A percentile compares a stretch with the other conserved stretches of the same genome.
Conservation (phyloP, 2,797 vertebrate genomes). For the Scleropages formosus region DNA sequence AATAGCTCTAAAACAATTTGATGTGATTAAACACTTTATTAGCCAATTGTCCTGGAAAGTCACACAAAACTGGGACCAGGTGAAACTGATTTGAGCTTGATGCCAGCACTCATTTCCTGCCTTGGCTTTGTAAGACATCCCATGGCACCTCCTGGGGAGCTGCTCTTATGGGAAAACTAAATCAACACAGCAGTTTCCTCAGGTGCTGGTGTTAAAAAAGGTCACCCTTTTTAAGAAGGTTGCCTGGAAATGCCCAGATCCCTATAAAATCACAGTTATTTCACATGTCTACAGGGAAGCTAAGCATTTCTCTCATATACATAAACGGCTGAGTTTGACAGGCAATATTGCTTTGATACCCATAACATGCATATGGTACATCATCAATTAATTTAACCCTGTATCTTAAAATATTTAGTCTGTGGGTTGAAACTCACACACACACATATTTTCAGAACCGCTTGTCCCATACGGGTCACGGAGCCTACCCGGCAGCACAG, state of each 20-base stretch:
- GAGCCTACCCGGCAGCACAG: too few species aligned
- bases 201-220: conserved; percentile 63
- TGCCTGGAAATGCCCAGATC: neutral
- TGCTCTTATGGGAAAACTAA: conserved; percentile 79
- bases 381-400: too few species aligned
- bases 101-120: conserved; percentile 99
- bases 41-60: conserved; percentile 60
- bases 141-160: conserved; percentile 93
- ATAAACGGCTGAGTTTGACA: too few species aligned
- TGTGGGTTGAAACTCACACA: too few species aligned
- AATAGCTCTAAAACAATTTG: conserved; percentile 30
- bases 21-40: conserved; percentile 49
- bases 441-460: too few species aligned
- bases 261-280: conserved; percentile 13
- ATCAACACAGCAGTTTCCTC: conserved; percentile 80
- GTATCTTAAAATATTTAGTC: too few species aligned
- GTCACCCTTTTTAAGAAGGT: conserved; percentile 29
- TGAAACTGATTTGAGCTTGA: conserved; percentile 89
- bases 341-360: too few species aligned
- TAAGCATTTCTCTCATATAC: neutral
- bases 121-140: conserved; percentile 93
- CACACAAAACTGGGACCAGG: conserved; percentile 96
- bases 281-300: neutral
- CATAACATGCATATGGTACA: too few species aligned
- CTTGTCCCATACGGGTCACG: too few species aligned